A percentile compares a stretch with the other conserved stretches of the same genome.
phyloP scores from a whole-genome alignment of 2,113 vertebrate genomes.

The Oxygymnocypris stewartii region DNA sequence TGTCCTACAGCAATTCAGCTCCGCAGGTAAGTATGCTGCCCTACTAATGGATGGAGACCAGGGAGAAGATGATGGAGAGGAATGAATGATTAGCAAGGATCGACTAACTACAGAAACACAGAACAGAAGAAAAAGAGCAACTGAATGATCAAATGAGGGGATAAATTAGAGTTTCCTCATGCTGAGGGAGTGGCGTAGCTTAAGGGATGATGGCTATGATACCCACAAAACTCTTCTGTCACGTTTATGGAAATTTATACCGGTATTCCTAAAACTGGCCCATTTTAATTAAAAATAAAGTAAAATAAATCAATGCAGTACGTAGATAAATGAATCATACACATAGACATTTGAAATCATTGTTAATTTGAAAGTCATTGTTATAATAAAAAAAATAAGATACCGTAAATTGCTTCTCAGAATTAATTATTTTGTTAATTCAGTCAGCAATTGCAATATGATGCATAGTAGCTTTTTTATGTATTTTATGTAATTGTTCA shows the following conservation, averaged over 20 bases:
- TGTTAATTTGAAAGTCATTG: slow-evolving; percentile 53
- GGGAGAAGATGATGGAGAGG: slow-evolving; percentile 71
- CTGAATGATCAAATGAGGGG: slow-evolving; percentile 32
- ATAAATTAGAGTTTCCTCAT: neutral
- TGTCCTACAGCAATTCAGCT: slow-evolving; percentile 84
- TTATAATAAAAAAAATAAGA: slow-evolving; percentile 56
- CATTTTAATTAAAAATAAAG: slow-evolving; percentile 53
- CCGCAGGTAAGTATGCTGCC: slow-evolving; percentile 89
- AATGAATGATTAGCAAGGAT: slow-evolving; percentile 34
- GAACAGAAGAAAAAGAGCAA: neutral
- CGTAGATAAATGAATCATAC: slow-evolving; percentile 27
- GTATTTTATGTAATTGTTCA: neutral
- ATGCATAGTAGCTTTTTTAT: neutral
- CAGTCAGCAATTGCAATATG: neutral
- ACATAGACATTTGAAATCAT: slow-evolving; percentile 40
- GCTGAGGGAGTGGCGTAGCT: neutral
- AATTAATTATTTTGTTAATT: neutral
- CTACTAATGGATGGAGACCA: slow-evolving; percentile 87
- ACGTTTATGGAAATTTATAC: slow-evolving; percentile 47
- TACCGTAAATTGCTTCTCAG: slow-evolving; percentile 13
- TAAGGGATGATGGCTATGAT: neutral
- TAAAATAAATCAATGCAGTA: slow-evolving; percentile 41
- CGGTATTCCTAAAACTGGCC: slow-evolving; percentile 41
- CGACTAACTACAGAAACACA: neutral
- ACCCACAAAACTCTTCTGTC: slow-evolving; percentile 36